These are phyloP conservation scores for Scaptomyza graminum DNA, from an alignment of 1,140 invertebrate genomes.

Conservation along the genomic window DNA sequence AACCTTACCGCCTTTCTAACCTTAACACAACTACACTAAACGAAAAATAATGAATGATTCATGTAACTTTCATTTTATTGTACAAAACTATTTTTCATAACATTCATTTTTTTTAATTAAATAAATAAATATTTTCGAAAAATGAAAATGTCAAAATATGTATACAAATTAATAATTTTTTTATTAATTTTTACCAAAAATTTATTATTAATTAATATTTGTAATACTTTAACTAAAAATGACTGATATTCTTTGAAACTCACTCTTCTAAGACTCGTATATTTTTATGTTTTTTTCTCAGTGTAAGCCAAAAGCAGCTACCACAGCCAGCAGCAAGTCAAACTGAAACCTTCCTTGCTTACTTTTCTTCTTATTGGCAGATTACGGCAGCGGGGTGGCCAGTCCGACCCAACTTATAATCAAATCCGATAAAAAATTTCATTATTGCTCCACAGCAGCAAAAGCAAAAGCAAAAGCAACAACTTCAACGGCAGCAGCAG, in stretches of 20 bases:
- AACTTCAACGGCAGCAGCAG: slow-evolving; percentile 34
- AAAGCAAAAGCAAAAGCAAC: slow-evolving; percentile 46
- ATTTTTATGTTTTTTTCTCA: not conserved
- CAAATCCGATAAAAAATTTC: slow-evolving; percentile 83
- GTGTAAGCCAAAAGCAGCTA: slow-evolving; percentile 31
- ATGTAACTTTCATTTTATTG: no score
- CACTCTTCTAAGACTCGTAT: not conserved
- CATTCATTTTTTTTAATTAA: no score
- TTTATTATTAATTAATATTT: no score
- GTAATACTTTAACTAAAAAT: no score
- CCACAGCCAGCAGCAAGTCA: slow-evolving; percentile 15
- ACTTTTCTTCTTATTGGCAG: slow-evolving; percentile 82
- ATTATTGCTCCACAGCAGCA: slow-evolving; percentile 67
- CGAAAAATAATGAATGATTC: not conserved
- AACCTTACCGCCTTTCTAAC: not conserved
- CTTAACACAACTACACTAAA: not conserved
- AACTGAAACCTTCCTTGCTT: slow-evolving; percentile 52
- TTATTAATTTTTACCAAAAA: no score
- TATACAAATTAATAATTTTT: no score
- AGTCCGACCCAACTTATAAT: slow-evolving; percentile 72
- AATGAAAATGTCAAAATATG: no score
- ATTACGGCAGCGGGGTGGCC: slow-evolving; percentile 69
- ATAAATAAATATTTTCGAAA: no score
- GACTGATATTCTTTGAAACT: not conserved
- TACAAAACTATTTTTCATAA: no score